These are phyloP conservation scores for Coregonus ussuriensis DNA, from an alignment of 2,797 vertebrate species.

Conservation along the genomic window DNA sequence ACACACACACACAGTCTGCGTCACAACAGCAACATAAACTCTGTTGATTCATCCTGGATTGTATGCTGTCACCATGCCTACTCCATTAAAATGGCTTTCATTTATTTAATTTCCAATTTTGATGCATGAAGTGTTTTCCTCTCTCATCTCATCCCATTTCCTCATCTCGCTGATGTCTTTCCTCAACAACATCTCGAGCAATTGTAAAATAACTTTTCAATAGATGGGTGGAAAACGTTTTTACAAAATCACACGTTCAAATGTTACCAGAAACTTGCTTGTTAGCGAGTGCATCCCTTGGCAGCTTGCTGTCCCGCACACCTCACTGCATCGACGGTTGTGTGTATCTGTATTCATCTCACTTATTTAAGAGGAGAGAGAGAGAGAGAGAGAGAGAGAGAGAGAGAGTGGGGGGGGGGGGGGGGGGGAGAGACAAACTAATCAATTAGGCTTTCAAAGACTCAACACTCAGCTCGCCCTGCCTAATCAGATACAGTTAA, in stretches of 20 bases:
- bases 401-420: background rate
- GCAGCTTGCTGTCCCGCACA: constrained; percentile 56
- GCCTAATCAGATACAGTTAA: constrained; percentile 64
- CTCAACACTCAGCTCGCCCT: constrained; percentile 49
- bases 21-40: constrained; percentile 33
- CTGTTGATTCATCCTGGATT: constrained; percentile 28
- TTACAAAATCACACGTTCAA: constrained; percentile 39
- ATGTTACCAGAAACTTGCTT: constrained; percentile 54
- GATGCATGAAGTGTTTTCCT: constrained; percentile 29
- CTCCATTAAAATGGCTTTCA: constrained; percentile 42
- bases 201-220: constrained; percentile 41
- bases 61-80: constrained; percentile 21
- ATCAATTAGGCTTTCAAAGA: constrained; percentile 73
- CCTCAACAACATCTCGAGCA: constrained; percentile 17
- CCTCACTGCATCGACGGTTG: constrained; percentile 23
- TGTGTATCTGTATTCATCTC: constrained; percentile 69
- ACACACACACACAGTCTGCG: no score
- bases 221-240: constrained; percentile 53
- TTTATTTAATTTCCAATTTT: constrained; percentile 35
- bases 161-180: constrained; percentile 38
- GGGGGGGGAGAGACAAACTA: constrained; percentile 36
- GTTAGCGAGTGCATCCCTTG: constrained; percentile 59
- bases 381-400: no score
- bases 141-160: constrained; percentile 10
- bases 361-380: no score